These are phyloP conservation scores for Xenopus petersii DNA, from an alignment of 2,797 vertebrate species.

Conservation along the genomic window DNA sequence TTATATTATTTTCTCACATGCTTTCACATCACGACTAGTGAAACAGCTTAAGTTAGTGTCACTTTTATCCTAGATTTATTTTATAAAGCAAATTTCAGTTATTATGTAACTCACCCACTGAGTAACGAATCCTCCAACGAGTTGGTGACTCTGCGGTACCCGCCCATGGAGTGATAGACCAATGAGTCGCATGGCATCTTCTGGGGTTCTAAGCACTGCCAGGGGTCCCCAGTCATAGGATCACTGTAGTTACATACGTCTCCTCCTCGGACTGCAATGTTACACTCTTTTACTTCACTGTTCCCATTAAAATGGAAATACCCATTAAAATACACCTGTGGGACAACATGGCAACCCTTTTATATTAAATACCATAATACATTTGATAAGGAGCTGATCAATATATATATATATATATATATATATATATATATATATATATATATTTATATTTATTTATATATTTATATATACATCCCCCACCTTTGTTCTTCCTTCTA, in stretches of 20 bases:
- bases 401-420: no score
- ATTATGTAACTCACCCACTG: not conserved
- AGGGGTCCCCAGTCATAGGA: constrained; percentile 8
- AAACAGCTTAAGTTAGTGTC: no score
- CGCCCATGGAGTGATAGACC: constrained; percentile 19
- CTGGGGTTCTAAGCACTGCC: constrained; percentile 23
- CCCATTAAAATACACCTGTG: constrained; percentile 23
- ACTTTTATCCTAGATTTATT: no score
- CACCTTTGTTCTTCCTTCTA: no score
- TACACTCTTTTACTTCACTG: constrained; percentile 15
- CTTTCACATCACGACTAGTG: no score
- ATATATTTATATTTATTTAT: no score
- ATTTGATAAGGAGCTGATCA: no score
- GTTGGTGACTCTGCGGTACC: constrained; percentile 15
- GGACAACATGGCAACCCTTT: not conserved
- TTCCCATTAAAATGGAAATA: constrained; percentile 13
- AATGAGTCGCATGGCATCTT: constrained; percentile 18
- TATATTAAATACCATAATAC: not conserved
- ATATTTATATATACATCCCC: no score
- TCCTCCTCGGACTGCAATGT: not conserved
- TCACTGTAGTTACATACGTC: constrained; percentile 22
- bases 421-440: no score
- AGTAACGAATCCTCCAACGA: constrained; percentile 10
- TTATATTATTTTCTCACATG: no score
- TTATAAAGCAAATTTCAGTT: no score